phyloP scores from a whole-genome alignment of 2,888 invertebrate species.

The Zelleria hepariella region DNA sequence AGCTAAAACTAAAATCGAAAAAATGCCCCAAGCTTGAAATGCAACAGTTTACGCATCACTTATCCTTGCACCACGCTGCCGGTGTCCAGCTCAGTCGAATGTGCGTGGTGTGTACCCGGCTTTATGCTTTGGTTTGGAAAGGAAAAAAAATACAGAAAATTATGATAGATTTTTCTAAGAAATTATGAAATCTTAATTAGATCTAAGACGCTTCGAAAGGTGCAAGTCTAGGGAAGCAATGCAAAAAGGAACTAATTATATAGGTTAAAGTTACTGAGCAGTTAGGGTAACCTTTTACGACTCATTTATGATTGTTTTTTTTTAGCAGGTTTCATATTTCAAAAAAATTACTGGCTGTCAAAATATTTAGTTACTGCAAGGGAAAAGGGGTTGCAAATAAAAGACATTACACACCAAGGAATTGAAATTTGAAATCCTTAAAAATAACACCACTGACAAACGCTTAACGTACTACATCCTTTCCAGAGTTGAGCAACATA shows the following conservation, averaged over 20 bases:
- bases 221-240: no score
- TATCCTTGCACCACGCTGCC: background rate
- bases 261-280: no score
- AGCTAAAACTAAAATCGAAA: background rate
- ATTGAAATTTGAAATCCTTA: background rate
- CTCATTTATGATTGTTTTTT: background rate
- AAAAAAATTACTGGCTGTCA: background rate
- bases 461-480: background rate
- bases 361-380: background rate
- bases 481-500: conserved; percentile 16
- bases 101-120: background rate
- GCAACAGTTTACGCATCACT: background rate
- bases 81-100: background rate
- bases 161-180: no score
- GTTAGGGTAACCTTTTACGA: background rate
- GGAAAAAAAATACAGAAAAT: background rate
- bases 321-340: background rate
- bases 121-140: background rate
- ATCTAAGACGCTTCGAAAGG: no score
- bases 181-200: no score
- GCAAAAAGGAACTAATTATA: no score
- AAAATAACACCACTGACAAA: conserved; percentile 9
- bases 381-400: background rate
- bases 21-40: background rate
- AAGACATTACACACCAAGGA: background rate